Evolutionary conservation across 2,113 vertebrate genomes (phyloP), one percentile per base, ranked within the genome.

Genomic region (Xerus inauris): DNA sequence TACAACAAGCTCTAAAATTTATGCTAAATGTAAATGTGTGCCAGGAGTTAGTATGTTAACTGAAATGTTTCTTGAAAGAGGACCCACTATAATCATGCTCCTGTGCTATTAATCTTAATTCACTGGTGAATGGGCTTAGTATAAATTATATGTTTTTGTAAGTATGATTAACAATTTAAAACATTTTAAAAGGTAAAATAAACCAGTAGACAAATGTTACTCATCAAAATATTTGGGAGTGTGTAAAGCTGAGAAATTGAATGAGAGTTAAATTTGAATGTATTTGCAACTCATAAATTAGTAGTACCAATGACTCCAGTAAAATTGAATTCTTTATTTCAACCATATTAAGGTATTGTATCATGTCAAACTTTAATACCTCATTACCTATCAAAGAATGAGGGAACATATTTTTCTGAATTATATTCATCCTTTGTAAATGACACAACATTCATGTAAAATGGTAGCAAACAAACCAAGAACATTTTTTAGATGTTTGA

Each of bases 21-120:
- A 71, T 87, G 16, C 14, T 82, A 91, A 82, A 76, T 96, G 17
- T 16, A 87, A 28, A 10, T 91, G 64, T 7, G 7, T 94, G 10
- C 3, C 83, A 54, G 82, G 64, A 95, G 84, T 22, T 76, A 54
- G 47, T 71, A 20, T 62, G 8, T 90, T 91, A 51, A 76, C 47
- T 26, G 32, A 35, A 96, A 89, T 82, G 75, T 0, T 82, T 83
- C 40, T 89, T 97, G 16, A 83, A 59, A 59, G 28, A 32, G 62
- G 2, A 26, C 2, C 10, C 24, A n/a, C 0, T 24, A 0, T 79
- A 89, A 88, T 84, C 51, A 67, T 4, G 75, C 1, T 84, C 0
- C 32, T 95, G 94, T 82, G 45, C 12, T 87, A 57, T 59, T 87
- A 89, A 80, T 92, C 38, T 91, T 88, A 94, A 73, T 65, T 12